Evolutionary conservation across 1,140 invertebrate species (phyloP).

Genomic region (Dysdera silvatica): DNA sequence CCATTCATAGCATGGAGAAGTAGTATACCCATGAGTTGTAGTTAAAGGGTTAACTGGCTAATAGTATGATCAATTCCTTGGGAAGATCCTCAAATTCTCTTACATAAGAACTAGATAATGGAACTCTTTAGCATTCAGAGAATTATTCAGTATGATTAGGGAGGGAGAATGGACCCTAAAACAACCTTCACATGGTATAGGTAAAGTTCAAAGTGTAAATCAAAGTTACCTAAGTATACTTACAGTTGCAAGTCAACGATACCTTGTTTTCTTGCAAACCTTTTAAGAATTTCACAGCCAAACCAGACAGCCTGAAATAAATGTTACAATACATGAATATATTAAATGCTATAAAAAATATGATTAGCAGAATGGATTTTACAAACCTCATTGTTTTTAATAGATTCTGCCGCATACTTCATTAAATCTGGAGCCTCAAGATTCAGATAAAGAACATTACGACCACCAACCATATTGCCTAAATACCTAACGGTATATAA

Average conservation of each 20-base stretch:
- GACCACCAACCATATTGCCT: constrained; percentile 72
- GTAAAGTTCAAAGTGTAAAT: too few relatives aligned
- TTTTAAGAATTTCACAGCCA: constrained; percentile 79
- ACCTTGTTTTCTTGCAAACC: constrained; percentile 70
- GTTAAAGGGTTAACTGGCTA: too few relatives aligned
- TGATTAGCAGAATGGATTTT: not conserved
- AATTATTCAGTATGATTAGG: too few relatives aligned
- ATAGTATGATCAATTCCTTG: too few relatives aligned
- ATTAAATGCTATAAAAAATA: not conserved
- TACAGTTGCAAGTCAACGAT: constrained; percentile 67
- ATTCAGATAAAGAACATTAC: constrained; percentile 73
- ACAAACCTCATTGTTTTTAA: constrained; percentile 60
- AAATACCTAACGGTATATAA: constrained; percentile 80
- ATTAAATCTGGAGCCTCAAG: constrained; percentile 69
- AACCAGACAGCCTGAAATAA: constrained; percentile 67
- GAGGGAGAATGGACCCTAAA: too few relatives aligned
- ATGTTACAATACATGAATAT: not conserved
- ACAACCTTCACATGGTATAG: too few relatives aligned
- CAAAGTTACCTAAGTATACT: constrained; percentile 46
- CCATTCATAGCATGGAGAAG: too few relatives aligned
- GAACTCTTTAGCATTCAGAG: too few relatives aligned
- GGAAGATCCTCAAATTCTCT: too few relatives aligned
- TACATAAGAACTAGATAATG: too few relatives aligned
- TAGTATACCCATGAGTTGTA: too few relatives aligned
- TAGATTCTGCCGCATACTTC: constrained; percentile 62